Base-by-base conservation (phyloP, 2,113 vertebrate species). In the Cacatua alba region DNA sequence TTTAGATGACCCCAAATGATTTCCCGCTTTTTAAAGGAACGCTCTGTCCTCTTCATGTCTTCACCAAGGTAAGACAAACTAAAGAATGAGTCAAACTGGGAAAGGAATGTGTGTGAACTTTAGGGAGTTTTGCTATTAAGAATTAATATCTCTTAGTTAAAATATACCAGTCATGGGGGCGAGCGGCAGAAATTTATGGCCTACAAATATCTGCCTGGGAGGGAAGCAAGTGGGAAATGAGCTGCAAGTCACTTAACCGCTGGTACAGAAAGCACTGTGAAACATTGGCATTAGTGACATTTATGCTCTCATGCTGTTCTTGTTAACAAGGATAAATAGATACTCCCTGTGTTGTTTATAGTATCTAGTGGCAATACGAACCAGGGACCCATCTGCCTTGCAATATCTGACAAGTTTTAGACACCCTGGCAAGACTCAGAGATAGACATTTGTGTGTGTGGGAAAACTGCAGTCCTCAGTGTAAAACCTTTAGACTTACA, bases 91-190 rank as follows among this genome's bases (percentile, higher is more conserved):
- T 39, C 81, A 91, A 92, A 33, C 46, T 6, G 17, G 81, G 77
- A 88, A 79, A 93, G n/a, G 82, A 91, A 96, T 96, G 93, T 82
- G 21, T 94, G 90, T 83, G 90, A 96, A 92, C 83, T 84, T 92
- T 95, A 95, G 94, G 96, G 95, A 94, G 94, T 95, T 88, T 81
- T 86, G 28, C 70, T 81, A 71, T 60, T 90, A 78, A 71, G 55
- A 93, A 86, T 68, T n/a, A 81, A 53, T 85, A 82, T 43, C 13
- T 88, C 43, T 76, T 65, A 46, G 88, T 90, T 77, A 70, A 93
- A 92, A 90, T 68, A 52, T 26, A 6, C 52, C 69, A 76, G 48
- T 52, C 46, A 26, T 16, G 21, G 48, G 13, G 13, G 31, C 0
- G 5, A 44, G 20, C 9, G 10, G 5, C 37, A 43, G 51, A 92